Base-by-base conservation (phyloP, 2,113 vertebrate species). In the Sturnus vulgaris region DNA sequence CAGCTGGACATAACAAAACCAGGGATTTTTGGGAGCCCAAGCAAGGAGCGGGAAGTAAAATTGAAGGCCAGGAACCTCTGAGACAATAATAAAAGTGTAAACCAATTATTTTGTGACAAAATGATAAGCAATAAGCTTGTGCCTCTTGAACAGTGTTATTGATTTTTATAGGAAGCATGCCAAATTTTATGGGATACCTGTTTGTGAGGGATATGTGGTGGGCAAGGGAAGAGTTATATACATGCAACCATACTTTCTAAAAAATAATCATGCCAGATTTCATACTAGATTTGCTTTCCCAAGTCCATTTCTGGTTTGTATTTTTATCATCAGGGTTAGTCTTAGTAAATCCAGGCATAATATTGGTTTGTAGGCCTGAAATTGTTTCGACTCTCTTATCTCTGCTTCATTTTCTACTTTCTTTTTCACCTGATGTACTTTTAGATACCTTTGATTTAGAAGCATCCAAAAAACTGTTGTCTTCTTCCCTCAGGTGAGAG, bases 361-460 rank as follows among this genome's bases (percentile, higher is more conserved):
- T 56, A 80, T 79, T 80, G 68, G 61, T 47, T 20, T 68, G 18
- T 50, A 66, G 57, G 57, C 60, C 31, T 82, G 66, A 83, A 86
- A 94, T 80, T 93, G 69, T 81, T 96, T 89, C 50, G 31, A 65
- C 31, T 57, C 21, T 12, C 56, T 88, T 93, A 86, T 86, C 85
- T 71, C 56, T 47, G 6, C 40, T 78, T 87, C 27, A 49, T 88
- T 86, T 80, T 81, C 33, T 61, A 35, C 35, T 89, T 85, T 63
- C 76, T 84, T 77, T 78, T 89, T 82, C 35, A 92, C 15, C 40
- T 46, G 56, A 85, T 76, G 42, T 82, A 33, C 47, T 90, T 90
- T 80, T n/a, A 95, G 78, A 93, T 70, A 75, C 12, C 7, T 89
- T 71, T 68, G 63, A 82, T 90, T 94, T 84, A 69, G 60, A 72